Percentiles rank a stretch among this genome's conserved stretches.
Evolutionary conservation across 2,113 vertebrate genomes (phyloP).

Genomic region (Monopterus albus): DNA sequence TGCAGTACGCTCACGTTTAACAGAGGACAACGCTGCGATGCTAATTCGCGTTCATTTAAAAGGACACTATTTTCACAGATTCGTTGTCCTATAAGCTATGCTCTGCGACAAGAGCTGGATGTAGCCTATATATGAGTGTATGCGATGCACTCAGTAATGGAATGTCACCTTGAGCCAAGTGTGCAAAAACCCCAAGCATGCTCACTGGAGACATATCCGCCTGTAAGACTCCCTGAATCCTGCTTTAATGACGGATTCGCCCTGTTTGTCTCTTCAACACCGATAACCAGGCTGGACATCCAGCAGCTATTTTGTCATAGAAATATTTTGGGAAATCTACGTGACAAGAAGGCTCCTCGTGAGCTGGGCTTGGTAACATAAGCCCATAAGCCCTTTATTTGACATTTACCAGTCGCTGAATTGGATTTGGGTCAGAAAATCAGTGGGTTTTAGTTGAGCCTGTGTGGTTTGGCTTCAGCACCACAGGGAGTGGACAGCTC

Average conservation of each 20-base stretch:
- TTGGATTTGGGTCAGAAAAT: conserved; percentile 20
- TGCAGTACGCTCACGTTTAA: conserved; percentile 38
- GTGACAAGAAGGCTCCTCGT: conserved; percentile 10
- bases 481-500: conserved; percentile 70
- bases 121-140: not conserved
- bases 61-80: conserved; percentile 21
- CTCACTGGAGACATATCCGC: conserved; percentile 70
- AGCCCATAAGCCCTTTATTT: not conserved
- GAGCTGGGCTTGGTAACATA: not conserved
- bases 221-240: conserved; percentile 51
- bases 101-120: conserved; percentile 47
- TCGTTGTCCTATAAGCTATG: not conserved
- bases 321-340: conserved; percentile 13
- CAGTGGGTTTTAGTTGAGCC: not conserved
- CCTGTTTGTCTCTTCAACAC: conserved; percentile 21
- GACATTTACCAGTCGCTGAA: conserved; percentile 2
- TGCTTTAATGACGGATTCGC: conserved; percentile 49
- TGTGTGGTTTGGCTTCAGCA: conserved; percentile 61
- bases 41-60: conserved; percentile 10
- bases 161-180: conserved; percentile 85
- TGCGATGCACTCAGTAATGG: conserved; percentile 70
- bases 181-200: conserved; percentile 76
- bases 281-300: conserved; percentile 20
- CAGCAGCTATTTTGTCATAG: conserved; percentile 28
- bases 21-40: conserved; percentile 28